Conservation (phyloP, 2,113 vertebrate genomes). For the Mustelus asterias region DNA sequence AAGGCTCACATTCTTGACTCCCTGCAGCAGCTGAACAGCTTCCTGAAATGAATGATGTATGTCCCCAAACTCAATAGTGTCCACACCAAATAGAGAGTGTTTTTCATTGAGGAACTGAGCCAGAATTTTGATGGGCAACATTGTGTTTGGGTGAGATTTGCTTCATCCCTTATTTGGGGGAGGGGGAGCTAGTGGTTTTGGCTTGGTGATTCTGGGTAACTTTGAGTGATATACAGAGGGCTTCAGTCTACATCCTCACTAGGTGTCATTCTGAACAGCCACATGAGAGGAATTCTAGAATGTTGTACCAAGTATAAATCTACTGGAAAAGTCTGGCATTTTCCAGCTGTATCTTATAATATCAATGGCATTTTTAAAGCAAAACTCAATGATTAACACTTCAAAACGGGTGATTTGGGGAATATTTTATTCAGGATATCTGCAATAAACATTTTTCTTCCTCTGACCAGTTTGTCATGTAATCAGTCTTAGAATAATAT, state of each 20-base stretch:
- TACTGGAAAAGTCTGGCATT: background rate
- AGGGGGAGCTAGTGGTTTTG: background rate
- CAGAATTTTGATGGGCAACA: background rate
- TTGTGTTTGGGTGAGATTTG: background rate
- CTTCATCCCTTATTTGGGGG: background rate
- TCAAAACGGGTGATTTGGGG: background rate
- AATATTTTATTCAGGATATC: background rate
- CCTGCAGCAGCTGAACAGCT: constrained; percentile 45
- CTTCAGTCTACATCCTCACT: background rate
- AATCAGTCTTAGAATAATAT: background rate
- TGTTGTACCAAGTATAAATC: background rate
- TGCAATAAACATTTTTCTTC: background rate
- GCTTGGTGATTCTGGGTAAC: background rate
- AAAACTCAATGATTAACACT: background rate
- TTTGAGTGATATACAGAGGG: background rate
- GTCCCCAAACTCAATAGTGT: background rate
- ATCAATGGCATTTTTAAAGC: background rate
- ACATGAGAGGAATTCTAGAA: background rate
- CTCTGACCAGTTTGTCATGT: background rate
- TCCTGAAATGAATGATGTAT: background rate
- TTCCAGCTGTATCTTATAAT: background rate
- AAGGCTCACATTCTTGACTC: constrained; percentile 53
- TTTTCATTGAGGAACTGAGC: too few species aligned
- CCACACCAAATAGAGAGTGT: background rate
- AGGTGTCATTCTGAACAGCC: background rate